Percentiles rank a stretch among this genome's conserved stretches.
These are phyloP conservation scores for Ditula angustiorana DNA, from an alignment of 2,888 invertebrate species.

Conservation along the genomic window DNA sequence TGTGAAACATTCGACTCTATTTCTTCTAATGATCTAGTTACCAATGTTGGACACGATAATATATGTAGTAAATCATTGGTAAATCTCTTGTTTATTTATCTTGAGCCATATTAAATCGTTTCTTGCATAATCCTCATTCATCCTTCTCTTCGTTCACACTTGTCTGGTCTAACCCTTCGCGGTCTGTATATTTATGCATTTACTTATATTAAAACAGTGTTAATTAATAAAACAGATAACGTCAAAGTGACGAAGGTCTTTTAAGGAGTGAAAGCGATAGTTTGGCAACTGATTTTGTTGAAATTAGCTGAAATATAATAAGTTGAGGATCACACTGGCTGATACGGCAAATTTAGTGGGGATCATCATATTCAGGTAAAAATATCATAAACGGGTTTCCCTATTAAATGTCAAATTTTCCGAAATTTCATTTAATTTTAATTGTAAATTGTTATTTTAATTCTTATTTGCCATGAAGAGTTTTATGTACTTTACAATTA, in stretches of 20 bases:
- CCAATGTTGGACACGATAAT: not conserved
- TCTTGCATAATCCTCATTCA: not conserved
- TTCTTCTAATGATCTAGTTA: too few species aligned
- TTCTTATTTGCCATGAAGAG: too few species aligned
- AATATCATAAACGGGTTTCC: not conserved
- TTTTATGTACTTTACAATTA: too few species aligned
- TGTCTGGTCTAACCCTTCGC: not conserved
- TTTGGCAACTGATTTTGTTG: not conserved
- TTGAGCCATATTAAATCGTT: not conserved
- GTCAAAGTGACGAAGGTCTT: slow-evolving; percentile 24
- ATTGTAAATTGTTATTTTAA: too few species aligned
- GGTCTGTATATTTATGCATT: not conserved
- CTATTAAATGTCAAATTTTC: not conserved
- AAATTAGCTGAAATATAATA: not conserved
- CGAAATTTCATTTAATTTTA: too few species aligned
- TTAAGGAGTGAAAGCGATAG: not conserved
- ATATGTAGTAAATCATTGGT: not conserved
- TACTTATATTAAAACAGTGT: not conserved
- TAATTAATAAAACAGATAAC: slow-evolving; percentile 20
- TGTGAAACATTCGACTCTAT: too few species aligned
- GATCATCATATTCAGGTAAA: not conserved
- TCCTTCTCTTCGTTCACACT: not conserved
- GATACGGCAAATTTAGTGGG: not conserved
- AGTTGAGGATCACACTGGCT: not conserved
- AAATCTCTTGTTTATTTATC: not conserved